Conservation (phyloP, 2,888 invertebrate species). For the Buathra laborator region DNA sequence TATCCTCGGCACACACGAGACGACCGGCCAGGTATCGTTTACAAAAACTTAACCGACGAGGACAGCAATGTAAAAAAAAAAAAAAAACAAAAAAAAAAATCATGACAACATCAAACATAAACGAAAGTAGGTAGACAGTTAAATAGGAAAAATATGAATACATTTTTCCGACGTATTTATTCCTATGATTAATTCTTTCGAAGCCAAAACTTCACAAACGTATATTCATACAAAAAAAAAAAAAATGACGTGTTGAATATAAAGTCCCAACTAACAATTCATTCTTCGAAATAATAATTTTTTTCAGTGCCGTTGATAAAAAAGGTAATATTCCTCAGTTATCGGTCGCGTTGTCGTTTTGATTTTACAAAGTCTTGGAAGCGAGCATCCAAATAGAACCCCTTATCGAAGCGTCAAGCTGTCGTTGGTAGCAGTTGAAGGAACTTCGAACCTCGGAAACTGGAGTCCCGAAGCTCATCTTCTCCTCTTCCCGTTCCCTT, state of each 20-base stretch:
- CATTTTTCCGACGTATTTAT: no score
- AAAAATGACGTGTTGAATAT: no score
- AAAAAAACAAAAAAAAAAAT: background rate
- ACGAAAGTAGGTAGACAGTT: background rate
- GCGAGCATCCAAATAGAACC: background rate
- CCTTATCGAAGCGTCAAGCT: conserved; percentile 46
- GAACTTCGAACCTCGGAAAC: conserved; percentile 48
- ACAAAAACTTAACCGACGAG: conserved; percentile 73
- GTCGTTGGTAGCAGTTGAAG: conserved; percentile 18
- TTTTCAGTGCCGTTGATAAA: no score
- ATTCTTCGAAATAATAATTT: no score
- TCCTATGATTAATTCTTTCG: no score
- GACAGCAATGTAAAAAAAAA: conserved; percentile 5
- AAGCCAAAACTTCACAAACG: no score
- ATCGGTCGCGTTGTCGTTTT: no score
- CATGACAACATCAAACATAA: conserved; percentile 1
- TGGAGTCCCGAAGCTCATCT: conserved; percentile 22
- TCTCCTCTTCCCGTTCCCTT: background rate
- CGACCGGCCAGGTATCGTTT: conserved; percentile 72
- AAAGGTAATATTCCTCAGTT: no score
- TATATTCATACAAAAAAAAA: no score
- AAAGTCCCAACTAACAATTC: no score
- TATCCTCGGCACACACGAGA: conserved; percentile 67
- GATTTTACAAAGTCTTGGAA: no score
- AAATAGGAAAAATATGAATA: no score